Percentiles rank a stretch among this genome's conserved stretches.
Evolutionary conservation across 2,113 vertebrate genomes (phyloP).

Genomic region (Ceuthmochares aereus): DNA sequence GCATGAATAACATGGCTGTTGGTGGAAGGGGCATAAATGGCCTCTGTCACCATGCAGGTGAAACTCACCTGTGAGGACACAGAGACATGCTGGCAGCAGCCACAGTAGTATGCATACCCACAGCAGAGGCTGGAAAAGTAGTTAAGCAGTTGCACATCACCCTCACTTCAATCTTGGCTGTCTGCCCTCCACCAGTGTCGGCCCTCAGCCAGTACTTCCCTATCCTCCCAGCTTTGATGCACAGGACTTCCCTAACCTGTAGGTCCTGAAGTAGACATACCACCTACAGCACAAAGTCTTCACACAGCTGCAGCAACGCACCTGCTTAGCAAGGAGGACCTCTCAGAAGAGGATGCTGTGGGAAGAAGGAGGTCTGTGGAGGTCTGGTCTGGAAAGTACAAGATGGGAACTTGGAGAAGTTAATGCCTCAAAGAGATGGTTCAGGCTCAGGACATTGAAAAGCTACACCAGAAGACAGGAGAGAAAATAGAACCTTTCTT

Average conservation of each 20-base stretch:
- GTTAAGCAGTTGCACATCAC: neutral
- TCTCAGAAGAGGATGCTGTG: neutral
- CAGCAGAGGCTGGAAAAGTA: neutral
- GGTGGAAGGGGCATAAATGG: neutral
- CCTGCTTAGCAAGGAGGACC: neutral
- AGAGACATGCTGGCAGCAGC: neutral
- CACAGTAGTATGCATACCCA: accelerated
- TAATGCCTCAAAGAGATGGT: neutral
- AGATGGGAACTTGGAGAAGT: neutral
- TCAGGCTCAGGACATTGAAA: neutral
- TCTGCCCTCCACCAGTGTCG: neutral
- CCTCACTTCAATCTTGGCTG: neutral
- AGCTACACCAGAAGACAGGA: neutral
- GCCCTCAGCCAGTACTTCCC: neutral
- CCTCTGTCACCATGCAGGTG: neutral
- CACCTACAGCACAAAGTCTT: neutral
- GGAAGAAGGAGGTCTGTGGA: neutral
- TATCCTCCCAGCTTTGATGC: neutral
- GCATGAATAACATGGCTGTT: neutral
- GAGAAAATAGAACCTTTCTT: neutral
- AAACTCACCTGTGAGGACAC: no score
- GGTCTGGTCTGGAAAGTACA: neutral
- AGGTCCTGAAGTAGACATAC: neutral
- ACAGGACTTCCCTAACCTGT: neutral
- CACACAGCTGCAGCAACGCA: neutral